Evolutionary conservation across 2,113 vertebrate genomes (phyloP), one percentile per base, ranked within the genome.

Genomic region (Vireo altiloquus): DNA sequence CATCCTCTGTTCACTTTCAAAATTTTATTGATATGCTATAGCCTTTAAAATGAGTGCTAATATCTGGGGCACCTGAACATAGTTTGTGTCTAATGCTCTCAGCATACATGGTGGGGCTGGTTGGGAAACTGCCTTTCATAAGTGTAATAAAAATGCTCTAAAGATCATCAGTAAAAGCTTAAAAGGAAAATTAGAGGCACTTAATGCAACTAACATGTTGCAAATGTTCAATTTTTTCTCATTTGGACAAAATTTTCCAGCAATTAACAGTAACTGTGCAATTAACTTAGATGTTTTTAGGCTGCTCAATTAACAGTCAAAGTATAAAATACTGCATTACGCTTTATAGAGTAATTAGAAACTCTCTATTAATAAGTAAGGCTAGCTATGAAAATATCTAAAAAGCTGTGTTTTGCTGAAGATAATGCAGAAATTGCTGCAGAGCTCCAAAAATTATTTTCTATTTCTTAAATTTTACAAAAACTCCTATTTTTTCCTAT

Each of bases 241-340:
- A 95, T 83, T 90, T 93, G 49, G 81, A 86, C 13, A 74, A 91
- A 96, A 92, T 30, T 81, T 23, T 75, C 68, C 37, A 89, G 85
- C 37, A 93, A 68, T 84, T 94, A 93, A 70, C 52, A 64, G n/a
- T 63, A 90, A 95, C 53, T 88, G 82, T 33, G 47, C 87, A 81
- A 89, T 92, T 92, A 94, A 60, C 76, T 63, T 82, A 15, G 10
- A 64, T 37, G 49, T 35, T 89, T 94, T 94, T 33, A 50, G 49
- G 75, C 22, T 77, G 49, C 15, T 90, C 61, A 78, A 82, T 90
- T 96, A 86, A 86, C 23, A 91, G 10, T 30, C 40, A 68, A 42
- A 91, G 17, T 64, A 90, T 49, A 86, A 94, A 90, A 90, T 54
- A 94, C 28, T 17, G 5, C 42, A 86, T 46, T 68, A 80, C 25